Evolutionary conservation across 2,888 invertebrate genomes (phyloP), one percentile per base, ranked within the genome.

Genomic region (Luperina testacea): DNA sequence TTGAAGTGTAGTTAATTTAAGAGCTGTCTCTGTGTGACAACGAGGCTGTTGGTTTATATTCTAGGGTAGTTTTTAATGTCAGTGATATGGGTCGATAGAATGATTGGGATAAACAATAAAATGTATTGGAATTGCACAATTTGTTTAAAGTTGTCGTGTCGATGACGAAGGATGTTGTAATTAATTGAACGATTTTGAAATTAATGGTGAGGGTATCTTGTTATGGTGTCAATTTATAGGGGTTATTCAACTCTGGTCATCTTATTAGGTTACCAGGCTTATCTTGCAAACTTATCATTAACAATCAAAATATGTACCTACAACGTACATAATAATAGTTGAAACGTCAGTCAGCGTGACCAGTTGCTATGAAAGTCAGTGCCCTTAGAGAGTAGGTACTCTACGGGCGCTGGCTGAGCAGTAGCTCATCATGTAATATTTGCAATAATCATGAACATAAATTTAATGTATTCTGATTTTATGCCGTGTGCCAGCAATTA

Each of bases 1-100:
- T 70, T 77, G 61, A 69, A 75, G 71, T 77, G 27, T 59, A 67
- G 42, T 74, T 72, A 70, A 75, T 80, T 80, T 75, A 67, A 73
- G 48, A 74, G 67, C 17, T 68, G 27, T 45, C 32, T 65, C 32
- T 73, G 7, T 48, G 51, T 69, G 68, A 71, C 61, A 80, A 80
- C 57, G 27, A 27, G 53, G 24, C 15, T 75, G 7, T 17, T 57
- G 5, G 5, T 48, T 24, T 13, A 11, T 67, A 27, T 63, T 67
- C 24, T 63, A 15, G 17, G 11, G 8, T 32, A 9, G 27, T 15
- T 78, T 0, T 27, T 38, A 24, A 57, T 20, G 42, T 70, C 48
- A 80, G 3, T 27, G 20, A 74, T 42, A 57, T 57, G 2, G 27
- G 13, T 2, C 27, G 17, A 2, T 3, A n/a, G 20, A 69, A 32